These are phyloP conservation scores for Ptilonorhynchus violaceus DNA, from an alignment of 2,113 vertebrate species.

Conservation along the genomic window DNA sequence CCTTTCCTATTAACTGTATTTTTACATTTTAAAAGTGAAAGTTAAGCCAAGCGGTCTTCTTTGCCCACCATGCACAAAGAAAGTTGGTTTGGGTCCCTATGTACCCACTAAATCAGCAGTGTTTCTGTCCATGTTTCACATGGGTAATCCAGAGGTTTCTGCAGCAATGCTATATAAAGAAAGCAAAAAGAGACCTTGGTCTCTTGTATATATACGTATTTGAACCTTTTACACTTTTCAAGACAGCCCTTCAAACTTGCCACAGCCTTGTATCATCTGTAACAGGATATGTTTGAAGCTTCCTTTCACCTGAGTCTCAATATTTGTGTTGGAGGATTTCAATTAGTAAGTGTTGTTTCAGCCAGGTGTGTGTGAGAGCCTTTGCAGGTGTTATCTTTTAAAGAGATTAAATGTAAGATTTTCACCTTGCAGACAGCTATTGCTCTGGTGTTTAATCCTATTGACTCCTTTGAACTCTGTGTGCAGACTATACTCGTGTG, in stretches of 20 bases:
- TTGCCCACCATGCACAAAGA: rapidly evolving
- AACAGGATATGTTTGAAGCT: not conserved
- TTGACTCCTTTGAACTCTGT: not conserved
- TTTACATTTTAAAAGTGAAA: not conserved
- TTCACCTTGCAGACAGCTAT: not conserved
- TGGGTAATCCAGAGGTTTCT: not conserved
- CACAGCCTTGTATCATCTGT: not conserved
- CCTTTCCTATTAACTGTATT: not conserved
- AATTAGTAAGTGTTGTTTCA: not conserved
- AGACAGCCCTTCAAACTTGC: not conserved
- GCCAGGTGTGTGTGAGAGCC: not conserved
- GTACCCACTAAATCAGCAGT: not conserved
- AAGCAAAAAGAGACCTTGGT: not conserved
- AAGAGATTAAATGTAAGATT: constrained; percentile 24
- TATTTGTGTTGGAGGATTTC: not conserved
- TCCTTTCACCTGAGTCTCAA: not conserved
- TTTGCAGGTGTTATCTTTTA: constrained; percentile 6
- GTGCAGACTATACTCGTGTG: not conserved
- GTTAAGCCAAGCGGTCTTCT: not conserved
- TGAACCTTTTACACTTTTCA: not conserved
- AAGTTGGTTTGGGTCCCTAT: not conserved
- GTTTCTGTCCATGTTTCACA: not conserved
- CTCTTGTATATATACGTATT: rapidly evolving
- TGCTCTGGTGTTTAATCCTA: constrained; percentile 22
- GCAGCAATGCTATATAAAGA: not conserved